Conservation (phyloP, 2,113 vertebrate species). For the Ursus arctos region DNA sequence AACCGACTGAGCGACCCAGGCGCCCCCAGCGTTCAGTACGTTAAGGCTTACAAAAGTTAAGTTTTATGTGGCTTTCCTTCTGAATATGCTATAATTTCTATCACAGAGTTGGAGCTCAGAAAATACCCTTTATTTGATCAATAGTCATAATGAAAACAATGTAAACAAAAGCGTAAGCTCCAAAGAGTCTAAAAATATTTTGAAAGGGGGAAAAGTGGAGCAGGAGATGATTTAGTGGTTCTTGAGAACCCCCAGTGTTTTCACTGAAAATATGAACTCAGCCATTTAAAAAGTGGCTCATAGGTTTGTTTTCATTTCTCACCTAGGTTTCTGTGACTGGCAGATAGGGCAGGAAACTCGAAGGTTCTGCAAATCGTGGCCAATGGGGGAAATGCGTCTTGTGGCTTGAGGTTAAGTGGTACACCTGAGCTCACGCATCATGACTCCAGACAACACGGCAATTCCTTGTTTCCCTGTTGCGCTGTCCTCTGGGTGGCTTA, state of each 20-base stretch:
- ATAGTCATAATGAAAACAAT: neutral
- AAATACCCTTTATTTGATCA: neutral
- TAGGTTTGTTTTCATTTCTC: slow-evolving; percentile 48
- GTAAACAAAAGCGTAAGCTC: neutral
- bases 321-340: slow-evolving; percentile 33
- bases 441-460: neutral
- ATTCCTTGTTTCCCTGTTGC: neutral
- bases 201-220: neutral
- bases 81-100: neutral
- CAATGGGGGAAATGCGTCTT: neutral
- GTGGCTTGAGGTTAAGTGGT: neutral
- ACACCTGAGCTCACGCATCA: neutral
- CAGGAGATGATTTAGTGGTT: slow-evolving; percentile 14
- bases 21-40: neutral
- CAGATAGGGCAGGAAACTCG: neutral
- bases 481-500: neutral
- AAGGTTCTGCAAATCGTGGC: neutral
- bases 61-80: neutral
- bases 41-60: slow-evolving; percentile 36
- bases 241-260: slow-evolving; percentile 32
- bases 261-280: slow-evolving; percentile 59
- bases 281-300: slow-evolving; percentile 20
- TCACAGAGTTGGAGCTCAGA: neutral
- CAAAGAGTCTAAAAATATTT: slow-evolving; percentile 53
- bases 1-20: neutral